These are phyloP conservation scores for Anguilla rostrata DNA, from an alignment of 2,113 vertebrate species.

Conservation along the genomic window DNA sequence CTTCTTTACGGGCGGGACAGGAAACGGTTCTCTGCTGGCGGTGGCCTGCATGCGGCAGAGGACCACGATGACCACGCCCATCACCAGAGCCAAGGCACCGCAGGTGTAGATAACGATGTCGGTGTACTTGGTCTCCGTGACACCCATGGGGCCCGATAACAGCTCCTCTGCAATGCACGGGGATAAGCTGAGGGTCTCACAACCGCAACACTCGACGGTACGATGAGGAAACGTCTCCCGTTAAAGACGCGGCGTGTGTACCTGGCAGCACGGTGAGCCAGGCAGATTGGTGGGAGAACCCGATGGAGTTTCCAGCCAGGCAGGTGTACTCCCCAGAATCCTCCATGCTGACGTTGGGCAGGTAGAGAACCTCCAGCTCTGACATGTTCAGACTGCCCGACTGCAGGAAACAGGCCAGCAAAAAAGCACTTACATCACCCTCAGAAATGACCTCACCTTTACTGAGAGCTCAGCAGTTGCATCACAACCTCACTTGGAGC, in stretches of 20 bases:
- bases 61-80: constrained; percentile 84
- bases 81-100: constrained; percentile 82
- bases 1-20: constrained; percentile 89
- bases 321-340: constrained; percentile 96
- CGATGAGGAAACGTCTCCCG: not conserved
- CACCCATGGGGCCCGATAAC: constrained; percentile 66
- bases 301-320: constrained; percentile 94
- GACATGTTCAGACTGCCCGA: constrained; percentile 95
- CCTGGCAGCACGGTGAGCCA: constrained; percentile 94
- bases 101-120: constrained; percentile 92
- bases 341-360: constrained; percentile 85
- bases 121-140: constrained; percentile 81
- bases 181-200: not conserved
- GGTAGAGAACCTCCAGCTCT: constrained; percentile 89
- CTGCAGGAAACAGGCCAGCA: constrained; percentile 57
- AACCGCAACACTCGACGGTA: not conserved
- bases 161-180: constrained; percentile 75
- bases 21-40: constrained; percentile 77
- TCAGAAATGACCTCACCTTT: too few relatives aligned
- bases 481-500: not conserved
- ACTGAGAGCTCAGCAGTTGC: too few relatives aligned
- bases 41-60: constrained; percentile 87
- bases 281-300: constrained; percentile 91
- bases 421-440: not conserved
- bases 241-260: constrained; percentile 43